phyloP scores from a whole-genome alignment of 1,140 invertebrate genomes.

The Ganaspis sp. region DNA sequence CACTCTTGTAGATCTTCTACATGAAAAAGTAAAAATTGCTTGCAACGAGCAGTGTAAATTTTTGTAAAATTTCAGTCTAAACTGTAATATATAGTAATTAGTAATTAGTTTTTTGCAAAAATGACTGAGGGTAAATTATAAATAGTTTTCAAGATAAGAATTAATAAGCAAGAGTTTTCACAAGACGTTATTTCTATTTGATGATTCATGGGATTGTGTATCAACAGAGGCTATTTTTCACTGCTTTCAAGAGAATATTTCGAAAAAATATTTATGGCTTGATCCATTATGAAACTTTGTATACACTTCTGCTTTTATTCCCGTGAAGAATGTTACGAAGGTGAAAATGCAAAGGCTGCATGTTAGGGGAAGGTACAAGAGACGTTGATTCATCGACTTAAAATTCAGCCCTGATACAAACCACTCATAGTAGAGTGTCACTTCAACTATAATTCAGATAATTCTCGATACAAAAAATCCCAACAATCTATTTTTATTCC shows the following conservation, averaged over 20 bases:
- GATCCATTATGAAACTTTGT: background rate
- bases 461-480: background rate
- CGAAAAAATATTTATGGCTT: background rate
- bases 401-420: background rate
- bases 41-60: no score
- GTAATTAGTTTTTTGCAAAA: background rate
- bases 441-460: conserved; percentile 10
- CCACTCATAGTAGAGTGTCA: background rate
- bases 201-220: background rate
- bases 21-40: no score
- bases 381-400: conserved; percentile 8
- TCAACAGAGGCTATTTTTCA: conserved; percentile 4
- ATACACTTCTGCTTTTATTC: conserved; percentile 9
- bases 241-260: conserved; percentile 8
- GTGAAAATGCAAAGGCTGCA: conserved; percentile 20
- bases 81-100: no score
- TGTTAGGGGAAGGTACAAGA: background rate
- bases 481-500: background rate
- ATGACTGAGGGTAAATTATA: background rate
- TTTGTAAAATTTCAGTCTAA: no score
- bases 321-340: background rate
- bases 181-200: conserved; percentile 9
- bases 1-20: no score
- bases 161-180: background rate
- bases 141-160: background rate